Evolutionary conservation across 2,797 vertebrate genomes (phyloP).

Genomic region (Cossypha polioptera): DNA sequence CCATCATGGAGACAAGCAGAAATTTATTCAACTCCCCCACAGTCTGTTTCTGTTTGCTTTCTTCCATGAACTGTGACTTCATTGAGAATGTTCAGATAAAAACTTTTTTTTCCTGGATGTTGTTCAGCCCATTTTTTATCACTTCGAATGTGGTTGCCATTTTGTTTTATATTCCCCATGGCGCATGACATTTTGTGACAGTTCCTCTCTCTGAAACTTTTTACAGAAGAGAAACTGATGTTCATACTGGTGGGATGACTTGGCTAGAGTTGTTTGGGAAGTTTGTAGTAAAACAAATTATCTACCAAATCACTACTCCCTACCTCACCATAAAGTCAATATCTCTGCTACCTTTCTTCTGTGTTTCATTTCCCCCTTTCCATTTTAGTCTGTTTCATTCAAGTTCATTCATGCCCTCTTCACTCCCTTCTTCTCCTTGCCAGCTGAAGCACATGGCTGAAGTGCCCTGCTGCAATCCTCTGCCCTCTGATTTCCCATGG

Average conservation of each 20-base stretch:
- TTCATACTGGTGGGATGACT: neutral
- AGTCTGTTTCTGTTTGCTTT: neutral
- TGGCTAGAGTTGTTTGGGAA: neutral
- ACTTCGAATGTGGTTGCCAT: neutral
- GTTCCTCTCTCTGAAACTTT: neutral
- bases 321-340: neutral
- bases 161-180: neutral
- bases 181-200: neutral
- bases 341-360: neutral
- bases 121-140: neutral
- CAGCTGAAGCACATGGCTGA: neutral
- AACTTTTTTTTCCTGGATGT: neutral
- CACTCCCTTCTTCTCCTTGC: neutral
- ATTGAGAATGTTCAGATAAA: neutral
- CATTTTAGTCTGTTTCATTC: neutral
- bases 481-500: neutral
- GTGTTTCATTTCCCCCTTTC: neutral
- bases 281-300: neutral
- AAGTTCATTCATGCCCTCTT: neutral
- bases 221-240: neutral
- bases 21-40: neutral
- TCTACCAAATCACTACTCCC: neutral
- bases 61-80: neutral
- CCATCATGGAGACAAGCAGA: neutral
- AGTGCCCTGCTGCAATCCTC: neutral